Evolutionary conservation across 2,888 invertebrate species (phyloP), one percentile per base, ranked within the genome.

Genomic region (Dysmachus trigonus): DNA sequence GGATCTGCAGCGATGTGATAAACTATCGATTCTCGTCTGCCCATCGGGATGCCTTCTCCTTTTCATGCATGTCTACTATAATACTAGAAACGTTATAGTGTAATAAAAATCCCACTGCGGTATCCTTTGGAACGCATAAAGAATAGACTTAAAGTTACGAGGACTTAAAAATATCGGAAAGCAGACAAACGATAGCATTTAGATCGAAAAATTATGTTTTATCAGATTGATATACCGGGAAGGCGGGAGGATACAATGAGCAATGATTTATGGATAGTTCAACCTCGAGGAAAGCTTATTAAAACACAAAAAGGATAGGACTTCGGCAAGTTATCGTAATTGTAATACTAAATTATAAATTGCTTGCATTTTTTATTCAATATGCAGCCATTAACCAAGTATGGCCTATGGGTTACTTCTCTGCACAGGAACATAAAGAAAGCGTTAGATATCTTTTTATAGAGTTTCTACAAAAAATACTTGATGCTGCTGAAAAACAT

Each of bases 1-100:
- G 30, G 47, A 41, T 77, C 47, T 77, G 41, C 77, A 77, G 41
- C 77, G 15, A 77, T 47, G 77, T 47, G 77, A 77, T 77, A 77
- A 47, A 41, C 77, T 77, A 77, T 77, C 77, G 77, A 77, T 77
- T 77, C 38, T 77, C 27, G 27, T 47, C 77, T 77, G 41, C 27
- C 62, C 22, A 7, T 62, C 10, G 62, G 22, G 62, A 62, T 10
- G 41, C 41, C 41, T 10, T 2, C 10, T 7, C 41, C 2, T 41
- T 2, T 10, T 2, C 33, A n/a, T n/a, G n/a, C n/a, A n/a, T n/a
- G n/a, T n/a, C n/a, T n/a, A n/a, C n/a, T n/a, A n/a, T n/a, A n/a
- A n/a, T n/a, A 47, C 7, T 0, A 47, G 47, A n/a, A 47, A 5
- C n/a, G 47, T 47, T 76, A 76, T 31, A 77, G 47, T 31, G 30